A percentile compares a stretch with the other conserved stretches of the same genome.
These are phyloP conservation scores for Manacus vitellinus DNA, from an alignment of 2,113 vertebrate species.

Conservation along the genomic window DNA sequence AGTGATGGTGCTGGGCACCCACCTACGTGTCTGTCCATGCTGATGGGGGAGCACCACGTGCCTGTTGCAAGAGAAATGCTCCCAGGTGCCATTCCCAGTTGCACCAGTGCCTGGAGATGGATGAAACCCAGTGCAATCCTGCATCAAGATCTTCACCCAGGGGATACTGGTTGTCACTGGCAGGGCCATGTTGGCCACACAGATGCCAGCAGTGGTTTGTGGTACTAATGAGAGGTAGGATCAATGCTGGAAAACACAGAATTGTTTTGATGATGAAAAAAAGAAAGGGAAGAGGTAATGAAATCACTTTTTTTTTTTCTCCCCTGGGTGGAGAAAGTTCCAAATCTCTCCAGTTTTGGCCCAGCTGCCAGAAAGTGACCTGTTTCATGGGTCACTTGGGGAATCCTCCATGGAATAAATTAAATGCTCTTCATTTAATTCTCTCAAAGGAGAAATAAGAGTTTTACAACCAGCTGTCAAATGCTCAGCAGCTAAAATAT, in stretches of 20 bases:
- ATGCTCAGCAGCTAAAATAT: conserved; percentile 53
- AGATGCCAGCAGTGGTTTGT: not conserved
- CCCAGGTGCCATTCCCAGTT: not conserved
- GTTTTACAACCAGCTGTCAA: conserved; percentile 62
- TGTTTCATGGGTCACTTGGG: not conserved
- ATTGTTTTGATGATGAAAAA: not conserved
- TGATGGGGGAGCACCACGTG: not conserved
- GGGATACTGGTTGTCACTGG: not conserved
- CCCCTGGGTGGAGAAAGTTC: not conserved
- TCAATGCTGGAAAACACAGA: not conserved
- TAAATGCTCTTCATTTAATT: conserved; percentile 48
- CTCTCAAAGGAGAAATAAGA: not conserved
- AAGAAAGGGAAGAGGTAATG: not conserved
- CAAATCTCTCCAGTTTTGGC: not conserved
- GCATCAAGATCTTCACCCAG: not conserved
- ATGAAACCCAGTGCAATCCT: not conserved
- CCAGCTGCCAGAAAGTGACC: not conserved
- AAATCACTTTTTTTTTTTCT: not conserved
- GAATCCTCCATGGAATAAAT: conserved; percentile 24
- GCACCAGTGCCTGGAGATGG: not conserved
- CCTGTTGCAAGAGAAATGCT: not conserved
- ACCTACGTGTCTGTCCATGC: not conserved
- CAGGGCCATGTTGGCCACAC: not conserved
- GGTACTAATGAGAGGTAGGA: not conserved
- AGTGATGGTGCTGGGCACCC: not conserved